These are phyloP conservation scores for Drosophila lacicola DNA, from an alignment of 2,888 invertebrate genomes.

Conservation along the genomic window DNA sequence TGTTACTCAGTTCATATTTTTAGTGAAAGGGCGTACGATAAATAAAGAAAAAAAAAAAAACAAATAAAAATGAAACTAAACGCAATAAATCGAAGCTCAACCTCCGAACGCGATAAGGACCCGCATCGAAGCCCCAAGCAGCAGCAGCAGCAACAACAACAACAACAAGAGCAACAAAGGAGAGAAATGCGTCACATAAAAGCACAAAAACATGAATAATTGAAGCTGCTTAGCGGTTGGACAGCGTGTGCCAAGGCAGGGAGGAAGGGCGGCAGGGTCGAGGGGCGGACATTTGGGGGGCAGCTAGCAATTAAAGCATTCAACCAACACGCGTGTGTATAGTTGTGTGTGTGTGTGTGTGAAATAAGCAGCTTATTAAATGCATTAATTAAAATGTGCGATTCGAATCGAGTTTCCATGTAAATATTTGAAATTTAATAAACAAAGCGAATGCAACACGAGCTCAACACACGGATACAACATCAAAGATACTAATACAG, in stretches of 20 bases:
- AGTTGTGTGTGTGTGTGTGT: slow-evolving; percentile 21
- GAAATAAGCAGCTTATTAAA: slow-evolving; percentile 14
- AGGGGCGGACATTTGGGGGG: not conserved
- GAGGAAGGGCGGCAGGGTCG: not conserved
- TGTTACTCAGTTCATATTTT: slow-evolving; percentile 27
- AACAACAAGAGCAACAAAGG: slow-evolving; percentile 6
- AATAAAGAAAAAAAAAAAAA: not conserved
- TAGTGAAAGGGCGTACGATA: slow-evolving; percentile 32
- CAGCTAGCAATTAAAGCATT: slow-evolving; percentile 46
- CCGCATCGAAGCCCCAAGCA: slow-evolving; percentile 44
- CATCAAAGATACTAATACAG: slow-evolving; percentile 17
- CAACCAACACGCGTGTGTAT: not conserved
- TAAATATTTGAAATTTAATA: slow-evolving; percentile 5
- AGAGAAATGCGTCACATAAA: slow-evolving; percentile 47
- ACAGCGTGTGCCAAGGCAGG: not conserved
- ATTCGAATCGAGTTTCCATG: slow-evolving; percentile 24
- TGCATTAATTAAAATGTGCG: slow-evolving; percentile 37
- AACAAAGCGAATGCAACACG: slow-evolving; percentile 32
- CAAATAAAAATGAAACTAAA: not conserved
- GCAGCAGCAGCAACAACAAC: not conserved
- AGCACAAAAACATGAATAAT: slow-evolving; percentile 60
- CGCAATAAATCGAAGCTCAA: slow-evolving; percentile 55
- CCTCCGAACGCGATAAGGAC: slow-evolving; percentile 49
- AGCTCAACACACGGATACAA: slow-evolving; percentile 1
- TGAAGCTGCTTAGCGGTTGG: slow-evolving; percentile 49